Conservation (phyloP, 2,797 vertebrate genomes). For the Paguma larvata region DNA sequence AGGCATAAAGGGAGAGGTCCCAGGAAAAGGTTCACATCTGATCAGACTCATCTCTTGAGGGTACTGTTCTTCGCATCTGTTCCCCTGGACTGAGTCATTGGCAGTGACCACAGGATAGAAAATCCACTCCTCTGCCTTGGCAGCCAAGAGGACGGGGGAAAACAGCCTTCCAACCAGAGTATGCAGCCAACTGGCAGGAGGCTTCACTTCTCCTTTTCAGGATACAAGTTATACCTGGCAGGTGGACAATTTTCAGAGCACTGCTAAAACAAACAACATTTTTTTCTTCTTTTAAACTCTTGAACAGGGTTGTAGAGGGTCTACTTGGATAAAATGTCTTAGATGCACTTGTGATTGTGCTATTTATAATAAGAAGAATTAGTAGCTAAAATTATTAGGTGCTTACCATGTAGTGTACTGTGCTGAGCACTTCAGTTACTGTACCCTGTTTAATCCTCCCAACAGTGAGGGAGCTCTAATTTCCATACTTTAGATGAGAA, state of each 20-base stretch:
- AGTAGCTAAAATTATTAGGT: neutral
- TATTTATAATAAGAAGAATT: neutral
- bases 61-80: conserved; percentile 60
- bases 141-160: conserved; percentile 8
- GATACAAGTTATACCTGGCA: neutral
- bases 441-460: neutral
- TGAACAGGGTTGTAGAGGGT: neutral
- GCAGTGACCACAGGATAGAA: conserved; percentile 35
- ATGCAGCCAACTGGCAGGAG: neutral
- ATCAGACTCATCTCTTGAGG: neutral
- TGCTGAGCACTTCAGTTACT: neutral
- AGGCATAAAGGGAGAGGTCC: neutral
- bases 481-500: neutral
- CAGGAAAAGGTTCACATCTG: neutral
- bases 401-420: neutral
- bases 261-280: neutral
- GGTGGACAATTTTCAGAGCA: neutral
- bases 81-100: conserved; percentile 31
- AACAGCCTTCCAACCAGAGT: neutral
- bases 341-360: neutral
- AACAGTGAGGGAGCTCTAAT: neutral
- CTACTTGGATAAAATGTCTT: neutral
- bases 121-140: neutral
- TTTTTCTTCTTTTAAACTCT: neutral
- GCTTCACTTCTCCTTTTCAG: neutral